Base-by-base conservation (phyloP, 2,888 invertebrate genomes). In the Pteria penguin region DNA sequence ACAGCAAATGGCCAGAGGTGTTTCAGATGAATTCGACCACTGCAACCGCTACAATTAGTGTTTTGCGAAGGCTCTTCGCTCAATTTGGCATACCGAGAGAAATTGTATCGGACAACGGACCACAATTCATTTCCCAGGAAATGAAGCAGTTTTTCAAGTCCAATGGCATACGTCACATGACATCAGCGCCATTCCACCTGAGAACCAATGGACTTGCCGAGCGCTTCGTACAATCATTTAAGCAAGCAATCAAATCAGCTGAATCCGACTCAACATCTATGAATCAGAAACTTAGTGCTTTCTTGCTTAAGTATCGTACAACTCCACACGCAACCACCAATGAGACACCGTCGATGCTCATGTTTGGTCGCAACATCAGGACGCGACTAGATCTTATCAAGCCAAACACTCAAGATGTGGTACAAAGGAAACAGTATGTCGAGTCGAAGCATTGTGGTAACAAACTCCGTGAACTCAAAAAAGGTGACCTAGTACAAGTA, bases 1-100 rank as follows among this genome's bases (percentile, higher is more conserved):
- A 86, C 78, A 91, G 92, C 0, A 93, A 93, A 76, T 93, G 92
- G 92, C 86, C 90, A 2, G 66, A 72, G 45, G 60, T 72, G 2
- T 58, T 57, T n/a, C 22, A 5, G 2, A 54, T 71, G 71, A 52
- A 62, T 4, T 26, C 36, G 11, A 71, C 24, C n/a, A 54, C 58
- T 1, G 31, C 75, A 31, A 22, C 29, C 22, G 26, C 14, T 4
- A 74, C 71, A 4, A 71, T 80, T 2, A 26, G 79, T 14, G 36
- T 24, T 29, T 45, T 80, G 45, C 31, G 82, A 52, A 55, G 54
- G 26, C 8, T 76, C 24, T 83, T 82, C 62, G 76, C 80, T 3
- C 14, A 75, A 22, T 33, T 75, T 68, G 82, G 82, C 4, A 29
- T 83, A 27, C 79, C 78, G 11, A 68, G 70, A 18, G 22, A 72